Percentiles rank a stretch among this genome's conserved stretches.
phyloP scores from a whole-genome alignment of 2,888 invertebrate species.

The Conomelus anceps region DNA sequence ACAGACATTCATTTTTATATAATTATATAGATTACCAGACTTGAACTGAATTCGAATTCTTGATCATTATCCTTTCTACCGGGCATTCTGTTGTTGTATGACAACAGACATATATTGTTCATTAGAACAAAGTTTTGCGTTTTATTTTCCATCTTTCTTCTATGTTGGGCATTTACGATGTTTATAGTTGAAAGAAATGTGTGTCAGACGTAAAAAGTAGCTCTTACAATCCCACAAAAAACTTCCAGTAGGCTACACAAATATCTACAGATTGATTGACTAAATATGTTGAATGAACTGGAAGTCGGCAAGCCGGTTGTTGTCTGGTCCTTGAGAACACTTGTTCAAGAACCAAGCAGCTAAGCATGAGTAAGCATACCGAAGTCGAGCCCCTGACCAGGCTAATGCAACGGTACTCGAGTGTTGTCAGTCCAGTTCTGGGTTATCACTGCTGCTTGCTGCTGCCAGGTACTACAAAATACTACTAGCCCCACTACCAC shows the following conservation, averaged over 20 bases:
- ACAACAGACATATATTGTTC: too few species aligned
- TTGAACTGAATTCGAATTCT: too few species aligned
- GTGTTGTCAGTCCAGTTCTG: neutral
- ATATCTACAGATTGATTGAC: neutral
- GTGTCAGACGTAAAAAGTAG: too few species aligned
- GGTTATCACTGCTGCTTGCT: neutral
- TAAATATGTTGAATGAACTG: neutral
- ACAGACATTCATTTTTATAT: too few species aligned
- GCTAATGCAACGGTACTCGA: neutral
- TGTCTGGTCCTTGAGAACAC: neutral
- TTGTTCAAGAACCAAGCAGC: neutral
- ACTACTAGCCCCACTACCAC: neutral
- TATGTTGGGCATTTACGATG: too few species aligned
- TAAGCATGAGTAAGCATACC: neutral
- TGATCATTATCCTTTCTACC: too few species aligned
- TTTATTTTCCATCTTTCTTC: too few species aligned
- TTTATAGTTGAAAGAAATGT: too few species aligned
- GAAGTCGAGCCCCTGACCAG: neutral
- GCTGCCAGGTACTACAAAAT: neutral
- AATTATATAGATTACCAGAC: too few species aligned
- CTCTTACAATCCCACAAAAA: too few species aligned
- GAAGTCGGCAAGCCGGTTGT: neutral
- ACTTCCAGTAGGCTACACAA: neutral
- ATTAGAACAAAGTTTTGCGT: too few species aligned
- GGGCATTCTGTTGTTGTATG: too few species aligned